Percentiles rank a stretch among this genome's conserved stretches.
phyloP scores from a whole-genome alignment of 2,797 vertebrate genomes.

The Cuculus canorus region DNA sequence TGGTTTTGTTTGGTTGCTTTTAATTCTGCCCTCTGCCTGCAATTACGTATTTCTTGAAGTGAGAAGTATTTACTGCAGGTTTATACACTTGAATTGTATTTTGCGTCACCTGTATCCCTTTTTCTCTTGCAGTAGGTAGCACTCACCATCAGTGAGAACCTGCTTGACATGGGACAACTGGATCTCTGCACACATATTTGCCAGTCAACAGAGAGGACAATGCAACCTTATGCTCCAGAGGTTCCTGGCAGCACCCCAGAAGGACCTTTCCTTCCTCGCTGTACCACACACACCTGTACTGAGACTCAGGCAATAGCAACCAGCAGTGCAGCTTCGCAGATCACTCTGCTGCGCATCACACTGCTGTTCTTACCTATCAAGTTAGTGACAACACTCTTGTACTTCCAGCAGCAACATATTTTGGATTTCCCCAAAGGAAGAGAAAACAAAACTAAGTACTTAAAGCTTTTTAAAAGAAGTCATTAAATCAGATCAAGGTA shows the following conservation, averaged over 20 bases:
- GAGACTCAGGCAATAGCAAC: neutral
- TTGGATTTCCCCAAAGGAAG: neutral
- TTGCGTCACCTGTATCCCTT: neutral
- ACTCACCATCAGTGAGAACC: neutral
- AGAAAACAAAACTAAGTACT: neutral
- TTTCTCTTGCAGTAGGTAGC: neutral
- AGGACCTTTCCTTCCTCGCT: neutral
- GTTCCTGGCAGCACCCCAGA: neutral
- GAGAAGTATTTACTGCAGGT: neutral
- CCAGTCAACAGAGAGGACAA: neutral
- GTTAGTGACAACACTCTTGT: neutral
- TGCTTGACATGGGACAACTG: fast-evolving
- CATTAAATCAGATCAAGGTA: neutral
- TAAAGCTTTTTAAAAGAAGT: neutral
- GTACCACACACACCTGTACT: neutral
- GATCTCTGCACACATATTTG: neutral
- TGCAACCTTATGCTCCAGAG: neutral
- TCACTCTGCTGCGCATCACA: fast-evolving
- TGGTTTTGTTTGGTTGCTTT: neutral
- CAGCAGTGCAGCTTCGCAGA: neutral
- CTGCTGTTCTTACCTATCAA: neutral
- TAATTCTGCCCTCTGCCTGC: neutral
- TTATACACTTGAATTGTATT: neutral
- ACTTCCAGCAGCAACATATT: neutral
- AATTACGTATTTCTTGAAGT: neutral